phyloP scores from a whole-genome alignment of 2,797 vertebrate species.

The Thalassophryne amazonica region DNA sequence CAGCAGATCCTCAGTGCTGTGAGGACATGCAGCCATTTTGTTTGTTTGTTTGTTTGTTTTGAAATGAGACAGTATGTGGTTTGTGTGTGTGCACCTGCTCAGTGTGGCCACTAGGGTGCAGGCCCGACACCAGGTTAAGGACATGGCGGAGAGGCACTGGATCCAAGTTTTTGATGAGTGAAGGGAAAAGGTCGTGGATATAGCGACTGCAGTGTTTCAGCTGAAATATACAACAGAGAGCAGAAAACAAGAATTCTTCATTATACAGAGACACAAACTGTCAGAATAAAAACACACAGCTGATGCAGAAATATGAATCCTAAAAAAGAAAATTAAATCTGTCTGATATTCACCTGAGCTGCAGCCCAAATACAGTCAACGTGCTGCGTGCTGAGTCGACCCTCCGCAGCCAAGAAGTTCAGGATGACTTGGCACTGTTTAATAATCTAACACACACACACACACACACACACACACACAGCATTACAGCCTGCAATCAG shows the following conservation, averaged over 20 bases:
- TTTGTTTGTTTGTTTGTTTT: too few relatives aligned
- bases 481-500: too few relatives aligned
- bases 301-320: too few relatives aligned
- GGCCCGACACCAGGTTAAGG: conserved; percentile 93
- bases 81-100: conserved; percentile 85
- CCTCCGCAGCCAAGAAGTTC: conserved; percentile 97
- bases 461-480: not conserved
- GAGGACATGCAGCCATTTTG: too few relatives aligned
- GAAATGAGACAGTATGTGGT: not conserved
- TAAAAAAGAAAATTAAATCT: too few relatives aligned
- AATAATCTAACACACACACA: conserved; percentile 86
- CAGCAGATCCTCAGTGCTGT: too few relatives aligned
- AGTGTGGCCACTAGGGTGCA: conserved; percentile 96
- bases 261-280: too few relatives aligned
- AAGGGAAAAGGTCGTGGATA: conserved; percentile 98
- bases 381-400: conserved; percentile 94
- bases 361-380: conserved; percentile 99
- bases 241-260: not conserved
- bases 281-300: too few relatives aligned
- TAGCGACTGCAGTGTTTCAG: conserved; percentile 98
- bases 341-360: conserved; percentile 83
- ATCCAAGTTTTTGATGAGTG: conserved; percentile 97
- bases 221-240: conserved; percentile 53
- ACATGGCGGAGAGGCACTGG: conserved; percentile 96
- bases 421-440: conserved; percentile 99